phyloP scores from a whole-genome alignment of 64 coral and sea anemone species.

The Stichodactyla mertensii region DNA sequence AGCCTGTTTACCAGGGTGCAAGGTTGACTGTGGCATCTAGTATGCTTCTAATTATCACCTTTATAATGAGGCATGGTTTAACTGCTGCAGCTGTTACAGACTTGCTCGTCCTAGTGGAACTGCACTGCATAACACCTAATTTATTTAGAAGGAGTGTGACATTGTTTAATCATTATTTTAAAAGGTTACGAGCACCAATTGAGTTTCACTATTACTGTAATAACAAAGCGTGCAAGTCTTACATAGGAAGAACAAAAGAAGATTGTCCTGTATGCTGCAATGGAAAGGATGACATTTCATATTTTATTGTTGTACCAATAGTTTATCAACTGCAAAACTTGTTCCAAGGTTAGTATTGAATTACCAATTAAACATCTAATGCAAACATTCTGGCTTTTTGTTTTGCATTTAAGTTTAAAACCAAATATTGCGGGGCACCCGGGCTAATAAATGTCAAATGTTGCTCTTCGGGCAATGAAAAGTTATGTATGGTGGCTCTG shows the following conservation, averaged over 20 bases:
- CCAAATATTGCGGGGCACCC: too few relatives aligned
- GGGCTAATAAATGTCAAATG: too few relatives aligned
- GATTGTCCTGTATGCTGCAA: slow-evolving; percentile 5
- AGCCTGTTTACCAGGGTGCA: slow-evolving; percentile 22
- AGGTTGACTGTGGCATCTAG: slow-evolving; percentile 21
- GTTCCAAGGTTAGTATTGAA: slow-evolving; percentile 37
- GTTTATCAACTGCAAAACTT: slow-evolving; percentile 39
- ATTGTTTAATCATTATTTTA: slow-evolving; percentile 24
- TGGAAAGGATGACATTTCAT: slow-evolving; percentile 26
- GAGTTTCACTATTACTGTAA: slow-evolving; percentile 43
- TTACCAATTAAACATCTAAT: too few relatives aligned
- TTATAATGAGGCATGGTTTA: slow-evolving; percentile 30
- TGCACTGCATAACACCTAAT: slow-evolving; percentile 22
- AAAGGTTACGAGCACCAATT: slow-evolving; percentile 10
- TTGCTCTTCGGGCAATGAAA: too few relatives aligned
- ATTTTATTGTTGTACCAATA: slow-evolving; percentile 54
- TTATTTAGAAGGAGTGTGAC: slow-evolving; percentile 1
- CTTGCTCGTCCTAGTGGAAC: slow-evolving; percentile 14
- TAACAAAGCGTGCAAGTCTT: slow-evolving; percentile 26
- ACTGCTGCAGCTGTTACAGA: slow-evolving; percentile 26
- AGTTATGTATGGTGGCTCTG: background rate
- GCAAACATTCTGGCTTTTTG: too few relatives aligned
- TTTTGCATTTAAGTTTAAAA: too few relatives aligned
- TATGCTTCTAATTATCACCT: slow-evolving; percentile 25
- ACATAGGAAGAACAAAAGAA: slow-evolving; percentile 24